Evolutionary conservation across 2,113 vertebrate genomes (phyloP), one percentile per base, ranked within the genome.

Genomic region (Corvus cornix): DNA sequence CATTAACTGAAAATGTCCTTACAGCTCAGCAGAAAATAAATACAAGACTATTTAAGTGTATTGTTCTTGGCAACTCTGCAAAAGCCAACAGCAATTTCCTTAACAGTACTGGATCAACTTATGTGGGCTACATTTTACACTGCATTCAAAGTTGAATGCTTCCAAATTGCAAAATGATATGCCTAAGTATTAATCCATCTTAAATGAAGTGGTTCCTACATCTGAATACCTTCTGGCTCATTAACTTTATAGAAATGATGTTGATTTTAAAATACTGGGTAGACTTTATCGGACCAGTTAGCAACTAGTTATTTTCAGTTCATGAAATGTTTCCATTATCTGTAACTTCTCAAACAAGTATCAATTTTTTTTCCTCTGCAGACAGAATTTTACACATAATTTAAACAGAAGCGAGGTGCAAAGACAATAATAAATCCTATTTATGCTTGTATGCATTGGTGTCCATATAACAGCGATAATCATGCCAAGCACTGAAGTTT

Each of bases 141-240:
- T 67, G 75, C 39, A 74, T 84, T 93, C 26, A 0, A 94, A 90
- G 92, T 9, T 58, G n/a, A 90, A 86, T 51, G 68, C 31, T 77
- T 95, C 72, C 68, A 92, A 97, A 92, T 43, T 70, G 72, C 83
- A 88, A 93, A 96, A 73, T 33, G 23, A 92, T 88, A 93, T 19
- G 53, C 46, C 37, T 66, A 43, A 46, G 37, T 92, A 85, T 69
- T 83, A 87, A 94, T 73, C 24, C 66, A 66, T 73, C 66, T 95
- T 87, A 87, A 96, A 95, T 62, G 52, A 87, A 91, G 70, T 82
- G 41, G 30, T 85, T 69, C 58, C 53, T 83, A 73, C 46, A 66
- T 66, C 56, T 90, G 90, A 88, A 94, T 85, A 93, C 49, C 70
- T 90, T 43, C 39, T 70, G 82, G 55, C n/a, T 93, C 94, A 92